phyloP scores from a whole-genome alignment of 1,140 invertebrate genomes.

The Drosophila sucinea region DNA sequence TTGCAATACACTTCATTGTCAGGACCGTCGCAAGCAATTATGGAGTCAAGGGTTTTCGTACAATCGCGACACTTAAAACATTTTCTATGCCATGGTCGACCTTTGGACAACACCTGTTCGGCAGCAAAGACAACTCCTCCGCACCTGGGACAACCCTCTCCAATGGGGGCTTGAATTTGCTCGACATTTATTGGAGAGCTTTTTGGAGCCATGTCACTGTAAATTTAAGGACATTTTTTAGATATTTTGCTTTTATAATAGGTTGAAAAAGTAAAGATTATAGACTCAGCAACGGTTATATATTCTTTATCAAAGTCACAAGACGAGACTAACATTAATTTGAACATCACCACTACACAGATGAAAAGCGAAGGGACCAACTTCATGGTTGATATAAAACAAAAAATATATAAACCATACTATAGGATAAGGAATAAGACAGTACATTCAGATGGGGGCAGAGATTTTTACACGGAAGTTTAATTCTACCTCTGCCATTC shows the following conservation, averaged over 20 bases:
- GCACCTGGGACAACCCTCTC: conserved; percentile 94
- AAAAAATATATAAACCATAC: no score
- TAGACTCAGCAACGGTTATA: no score
- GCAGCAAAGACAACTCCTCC: conserved; percentile 95
- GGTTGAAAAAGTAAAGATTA: no score
- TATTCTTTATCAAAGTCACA: no score
- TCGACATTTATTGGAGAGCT: conserved; percentile 90
- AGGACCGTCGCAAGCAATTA: conserved; percentile 95
- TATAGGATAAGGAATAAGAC: no score
- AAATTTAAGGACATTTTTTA: not conserved
- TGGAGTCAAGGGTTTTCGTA: conserved; percentile 95
- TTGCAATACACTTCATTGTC: conserved; percentile 93
- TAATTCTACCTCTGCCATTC: conserved; percentile 85
- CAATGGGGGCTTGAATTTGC: conserved; percentile 90
- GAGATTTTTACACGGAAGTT: no score
- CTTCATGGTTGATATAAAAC: no score
- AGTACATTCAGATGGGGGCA: no score
- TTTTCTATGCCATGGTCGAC: conserved; percentile 97
- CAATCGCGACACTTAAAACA: conserved; percentile 98
- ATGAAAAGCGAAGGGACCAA: no score
- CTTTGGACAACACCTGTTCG: conserved; percentile 93
- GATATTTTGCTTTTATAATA: no score
- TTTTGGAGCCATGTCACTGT: conserved; percentile 48
- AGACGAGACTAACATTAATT: no score
- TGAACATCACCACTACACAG: no score